Conservation (phyloP, 2,113 vertebrate genomes). For the Colaptes auratus region DNA sequence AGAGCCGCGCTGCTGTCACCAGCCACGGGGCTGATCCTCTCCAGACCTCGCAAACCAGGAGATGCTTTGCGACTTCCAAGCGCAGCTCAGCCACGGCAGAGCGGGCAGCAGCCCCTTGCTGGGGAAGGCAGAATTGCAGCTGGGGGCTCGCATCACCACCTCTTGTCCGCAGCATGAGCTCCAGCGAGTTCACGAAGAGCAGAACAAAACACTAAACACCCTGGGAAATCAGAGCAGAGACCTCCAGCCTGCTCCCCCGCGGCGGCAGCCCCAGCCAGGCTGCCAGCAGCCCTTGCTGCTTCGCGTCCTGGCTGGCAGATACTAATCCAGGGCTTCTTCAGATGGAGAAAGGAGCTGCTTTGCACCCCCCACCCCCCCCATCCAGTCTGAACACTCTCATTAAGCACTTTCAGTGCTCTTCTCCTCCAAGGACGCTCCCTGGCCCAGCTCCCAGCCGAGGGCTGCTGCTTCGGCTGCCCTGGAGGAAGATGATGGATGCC, state of each 20-base stretch:
- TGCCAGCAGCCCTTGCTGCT: neutral
- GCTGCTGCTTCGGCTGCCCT: neutral
- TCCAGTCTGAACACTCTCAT: neutral
- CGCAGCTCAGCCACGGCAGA: neutral
- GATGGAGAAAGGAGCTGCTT: conserved; percentile 7
- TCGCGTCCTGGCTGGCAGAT: neutral
- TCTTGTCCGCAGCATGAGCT: neutral
- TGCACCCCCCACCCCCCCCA: neutral
- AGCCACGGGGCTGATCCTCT: neutral
- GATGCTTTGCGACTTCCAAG: neutral
- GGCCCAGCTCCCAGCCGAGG: accelerated
- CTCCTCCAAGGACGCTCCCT: neutral
- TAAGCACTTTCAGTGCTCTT: neutral
- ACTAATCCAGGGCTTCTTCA: neutral
- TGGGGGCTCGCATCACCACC: neutral
- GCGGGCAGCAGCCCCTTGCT: neutral
- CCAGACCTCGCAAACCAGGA: neutral
- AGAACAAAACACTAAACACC: neutral
- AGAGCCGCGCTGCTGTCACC: neutral
- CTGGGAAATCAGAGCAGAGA: neutral
- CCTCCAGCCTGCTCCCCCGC: neutral
- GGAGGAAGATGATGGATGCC: neutral
- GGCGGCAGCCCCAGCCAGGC: accelerated
- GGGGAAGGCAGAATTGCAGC: neutral
- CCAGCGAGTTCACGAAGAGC: neutral